Conservation (phyloP, 2,888 invertebrate species). For the Amphiduros pacificus region DNA sequence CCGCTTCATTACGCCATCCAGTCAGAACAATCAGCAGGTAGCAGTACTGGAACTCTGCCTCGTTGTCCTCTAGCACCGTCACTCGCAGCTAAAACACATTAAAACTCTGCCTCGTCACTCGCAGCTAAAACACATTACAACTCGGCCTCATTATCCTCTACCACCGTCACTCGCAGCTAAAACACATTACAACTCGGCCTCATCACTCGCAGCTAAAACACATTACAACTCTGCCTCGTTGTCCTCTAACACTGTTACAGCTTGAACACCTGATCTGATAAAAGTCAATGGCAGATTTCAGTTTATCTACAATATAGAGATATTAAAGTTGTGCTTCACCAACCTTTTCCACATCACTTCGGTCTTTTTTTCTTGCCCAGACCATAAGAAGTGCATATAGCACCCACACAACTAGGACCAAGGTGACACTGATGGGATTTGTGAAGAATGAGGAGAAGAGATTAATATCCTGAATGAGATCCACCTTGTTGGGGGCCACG, state of each 20-base stretch:
- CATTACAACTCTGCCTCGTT: too few species aligned
- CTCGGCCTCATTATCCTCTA: too few species aligned
- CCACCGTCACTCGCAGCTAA: too few species aligned
- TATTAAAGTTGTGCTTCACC: neutral
- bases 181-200: too few species aligned
- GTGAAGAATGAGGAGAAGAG: conserved; percentile 32
- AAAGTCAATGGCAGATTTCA: neutral
- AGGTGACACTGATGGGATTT: conserved; percentile 43
- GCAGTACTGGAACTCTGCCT: conserved; percentile 30
- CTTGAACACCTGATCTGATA: too few species aligned
- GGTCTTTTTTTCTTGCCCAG: conserved; percentile 39
- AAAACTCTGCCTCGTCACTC: too few species aligned
- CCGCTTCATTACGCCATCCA: conserved; percentile 43
- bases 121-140: too few species aligned
- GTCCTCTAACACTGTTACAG: too few species aligned
- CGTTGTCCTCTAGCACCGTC: conserved; percentile 35
- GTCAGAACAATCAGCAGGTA: conserved; percentile 46
- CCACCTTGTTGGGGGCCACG: conserved; percentile 12
- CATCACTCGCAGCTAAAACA: too few species aligned
- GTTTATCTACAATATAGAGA: neutral
- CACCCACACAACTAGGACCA: conserved; percentile 37
- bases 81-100: conserved; percentile 39
- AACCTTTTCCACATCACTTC: conserved; percentile 34
- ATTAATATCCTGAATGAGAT: conserved; percentile 4
- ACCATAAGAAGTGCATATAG: conserved; percentile 38